Base-by-base conservation (phyloP, 2,113 vertebrate genomes). In the Vulpes ferrilata region DNA sequence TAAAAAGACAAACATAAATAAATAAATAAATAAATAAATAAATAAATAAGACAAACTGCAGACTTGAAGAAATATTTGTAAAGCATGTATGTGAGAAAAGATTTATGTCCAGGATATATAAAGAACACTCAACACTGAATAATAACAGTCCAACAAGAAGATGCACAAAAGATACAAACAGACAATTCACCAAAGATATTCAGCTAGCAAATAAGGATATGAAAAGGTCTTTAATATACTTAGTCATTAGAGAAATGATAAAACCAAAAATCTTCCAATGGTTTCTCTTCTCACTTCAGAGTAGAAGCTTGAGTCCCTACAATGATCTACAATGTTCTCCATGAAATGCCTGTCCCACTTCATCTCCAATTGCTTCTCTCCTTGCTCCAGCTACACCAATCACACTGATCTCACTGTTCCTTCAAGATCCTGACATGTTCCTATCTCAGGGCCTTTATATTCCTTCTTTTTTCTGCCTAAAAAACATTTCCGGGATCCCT, bases 211-310 rank as follows among this genome's bases (percentile, higher is more conserved):
- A 78, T 62, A 85, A 90, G 15, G 32, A 48, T 27, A 78, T 64
- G 65, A 90, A 73, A 90, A 90, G 55, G 55, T 69, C 19, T 55
- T 93, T 43, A 73, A 79, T 27, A 71, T 55, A 35, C 60, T 93
- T 32, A 55, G 51, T 51, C 51, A 83, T 60, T 78, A 84, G 71
- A 30, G 8, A 79, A 69, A 84, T 15, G 38, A 59, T 79, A 85
- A 79, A 86, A 79, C 32, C 38, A 90, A 78, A 35, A 79, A 32
- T 38, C 51, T 32, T 79, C 57, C 86, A 80, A 20, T 22, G n/a
- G 27, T n/a, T 94, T 64, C 55, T 80, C 55, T 62, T 93, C 23
- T 96, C 84, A 89, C 8, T 84, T 67, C 82, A 80, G n/a, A 80
- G 55, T 71, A 82, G 43, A 94, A 80, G 8, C 38, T 16, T 1